These are phyloP conservation scores for Phymanthus crucifer DNA, from an alignment of 92 coral and sea anemone species.

Conservation along the genomic window DNA sequence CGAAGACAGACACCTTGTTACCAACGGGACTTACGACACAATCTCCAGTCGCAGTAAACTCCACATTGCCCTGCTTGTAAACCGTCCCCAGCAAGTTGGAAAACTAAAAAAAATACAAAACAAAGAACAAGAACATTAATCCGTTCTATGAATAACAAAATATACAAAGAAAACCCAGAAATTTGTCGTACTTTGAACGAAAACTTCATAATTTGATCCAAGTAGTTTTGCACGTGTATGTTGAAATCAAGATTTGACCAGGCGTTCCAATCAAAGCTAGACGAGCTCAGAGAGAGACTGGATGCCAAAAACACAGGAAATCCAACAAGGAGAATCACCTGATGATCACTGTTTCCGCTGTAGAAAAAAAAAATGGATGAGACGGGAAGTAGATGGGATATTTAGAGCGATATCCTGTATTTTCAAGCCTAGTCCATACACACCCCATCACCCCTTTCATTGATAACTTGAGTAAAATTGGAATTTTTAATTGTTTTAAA, in stretches of 20 bases:
- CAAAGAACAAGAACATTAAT: neutral
- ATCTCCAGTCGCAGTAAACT: constrained; percentile 82
- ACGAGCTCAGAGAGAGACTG: constrained; percentile 12
- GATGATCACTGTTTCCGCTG: too few species aligned
- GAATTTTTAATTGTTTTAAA: too few species aligned
- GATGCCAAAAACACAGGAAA: constrained; percentile 3
- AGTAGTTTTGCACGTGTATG: constrained; percentile 38
- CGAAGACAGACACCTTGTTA: constrained; percentile 90
- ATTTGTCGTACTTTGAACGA: constrained; percentile 67
- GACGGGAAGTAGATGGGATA: too few species aligned
- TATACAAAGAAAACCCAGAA: neutral
- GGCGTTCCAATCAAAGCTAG: constrained; percentile 29
- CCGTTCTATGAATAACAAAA: neutral
- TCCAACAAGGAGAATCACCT: constrained; percentile 1
- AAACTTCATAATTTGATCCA: constrained; percentile 59
- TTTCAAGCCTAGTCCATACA: too few species aligned
- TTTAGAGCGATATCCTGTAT: too few species aligned
- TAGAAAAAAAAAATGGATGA: too few species aligned
- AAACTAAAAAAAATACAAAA: constrained; percentile 56
- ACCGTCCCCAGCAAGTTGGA: constrained; percentile 94
- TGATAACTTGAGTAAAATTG: too few species aligned
- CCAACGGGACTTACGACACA: constrained; percentile 97
- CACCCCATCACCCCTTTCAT: too few species aligned
- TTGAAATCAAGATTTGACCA: constrained; percentile 6
- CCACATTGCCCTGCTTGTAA: constrained; percentile 84